Base-by-base conservation (phyloP, 2,113 vertebrate species). In the Tupaia chinensis region DNA sequence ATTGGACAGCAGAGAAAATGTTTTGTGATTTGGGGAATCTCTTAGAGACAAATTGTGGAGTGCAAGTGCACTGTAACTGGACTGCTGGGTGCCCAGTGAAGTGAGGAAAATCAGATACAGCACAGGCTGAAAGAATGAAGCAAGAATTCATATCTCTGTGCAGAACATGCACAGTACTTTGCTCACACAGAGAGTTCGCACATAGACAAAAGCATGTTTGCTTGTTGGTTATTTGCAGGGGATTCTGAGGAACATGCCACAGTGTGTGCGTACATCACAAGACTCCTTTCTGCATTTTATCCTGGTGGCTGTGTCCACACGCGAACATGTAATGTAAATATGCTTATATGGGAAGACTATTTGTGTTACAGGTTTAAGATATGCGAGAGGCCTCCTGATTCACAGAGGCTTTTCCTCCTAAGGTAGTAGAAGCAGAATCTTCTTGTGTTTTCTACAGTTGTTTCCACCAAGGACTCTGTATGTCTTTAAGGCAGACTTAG, bases 21-120 rank as follows among this genome's bases (percentile, higher is more conserved):
- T 99, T 99, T 98, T 98, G 98, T 98, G 98, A 99, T 99, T 99
- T 99, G 98, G 98, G 98, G 98, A 99, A 98, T 99, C 99, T 99
- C 99, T 98, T 98, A 98, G 98, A 99, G 98, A 98, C 98, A 99
- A 99, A 99, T 99, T 99, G 99, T 99, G 98, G 98, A 97, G 98
- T 98, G 98, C 98, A 99, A 99, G 99, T 98, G 98, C 98, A 98
- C 99, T 99, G 99, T 99, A 99, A 99, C 99, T 98, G 98, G 99
- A 99, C 99, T 98, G 99, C 99, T 99, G 99, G 99, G 99, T 98
- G 99, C 98, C 98, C 98, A 99, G 96, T 98, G 98, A 98, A 99
- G 99, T 99, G 99, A 99, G 98, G 99, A 99, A 99, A 99, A 99
- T 99, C 99, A 99, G 99, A 99, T 99, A 98, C 98, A 98, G 98